These are phyloP conservation scores for Artemia sp. DNA, from an alignment of 2,888 invertebrate species.

Conservation along the genomic window DNA sequence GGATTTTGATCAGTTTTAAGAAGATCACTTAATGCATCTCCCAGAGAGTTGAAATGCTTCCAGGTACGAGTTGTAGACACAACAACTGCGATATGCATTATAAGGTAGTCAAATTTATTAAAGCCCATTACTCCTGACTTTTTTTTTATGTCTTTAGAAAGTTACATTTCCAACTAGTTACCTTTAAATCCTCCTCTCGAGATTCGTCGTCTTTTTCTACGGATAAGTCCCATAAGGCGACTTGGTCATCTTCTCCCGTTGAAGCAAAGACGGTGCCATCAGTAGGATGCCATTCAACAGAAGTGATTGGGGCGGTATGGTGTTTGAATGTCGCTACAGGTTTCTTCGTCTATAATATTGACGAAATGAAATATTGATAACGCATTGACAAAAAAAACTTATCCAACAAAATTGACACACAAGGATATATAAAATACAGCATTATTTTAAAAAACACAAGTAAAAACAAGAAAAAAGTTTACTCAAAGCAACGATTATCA, in stretches of 20 bases:
- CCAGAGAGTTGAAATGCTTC: too few species aligned
- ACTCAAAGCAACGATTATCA: too few species aligned
- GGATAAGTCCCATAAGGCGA: constrained; percentile 89
- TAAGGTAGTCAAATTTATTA: background rate
- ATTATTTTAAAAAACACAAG: too few species aligned
- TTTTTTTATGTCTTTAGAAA: background rate
- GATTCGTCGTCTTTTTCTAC: constrained; percentile 58
- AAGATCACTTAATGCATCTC: too few species aligned
- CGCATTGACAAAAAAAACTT: too few species aligned
- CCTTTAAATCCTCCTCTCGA: constrained; percentile 31
- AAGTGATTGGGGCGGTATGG: constrained; percentile 69
- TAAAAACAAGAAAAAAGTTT: too few species aligned
- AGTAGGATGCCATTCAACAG: constrained; percentile 88
- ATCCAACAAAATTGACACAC: too few species aligned
- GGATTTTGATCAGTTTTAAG: too few species aligned
- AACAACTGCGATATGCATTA: too few species aligned
- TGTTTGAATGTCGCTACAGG: constrained; percentile 89
- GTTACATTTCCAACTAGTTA: constrained; percentile 26
- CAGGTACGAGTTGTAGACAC: too few species aligned
- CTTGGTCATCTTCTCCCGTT: constrained; percentile 81
- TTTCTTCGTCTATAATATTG: constrained; percentile 35
- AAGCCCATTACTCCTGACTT: constrained; percentile 36
- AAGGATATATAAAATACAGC: too few species aligned
- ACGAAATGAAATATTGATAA: too few species aligned
- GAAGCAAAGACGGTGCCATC: constrained; percentile 88